A percentile compares a stretch with the other conserved stretches of the same genome.
phyloP scores from a whole-genome alignment of 2,113 vertebrate species.

The Siphamia tubifer region DNA sequence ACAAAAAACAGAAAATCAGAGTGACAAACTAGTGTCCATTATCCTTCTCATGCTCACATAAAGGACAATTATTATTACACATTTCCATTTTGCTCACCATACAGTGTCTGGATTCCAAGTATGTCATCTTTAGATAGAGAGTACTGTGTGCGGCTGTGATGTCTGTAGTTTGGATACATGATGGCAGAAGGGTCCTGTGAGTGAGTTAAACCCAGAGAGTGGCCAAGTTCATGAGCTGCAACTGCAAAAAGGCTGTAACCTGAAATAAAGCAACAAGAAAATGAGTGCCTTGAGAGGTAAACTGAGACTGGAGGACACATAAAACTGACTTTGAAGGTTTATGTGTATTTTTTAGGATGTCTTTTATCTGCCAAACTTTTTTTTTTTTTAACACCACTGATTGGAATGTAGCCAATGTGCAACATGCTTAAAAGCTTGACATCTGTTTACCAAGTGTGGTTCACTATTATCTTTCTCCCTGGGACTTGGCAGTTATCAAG shows the following conservation, averaged over 20 bases:
- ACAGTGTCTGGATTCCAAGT: constrained; percentile 79
- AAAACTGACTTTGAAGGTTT: no score
- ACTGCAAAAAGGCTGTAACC: constrained; percentile 75
- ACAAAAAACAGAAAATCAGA: no score
- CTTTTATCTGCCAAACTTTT: no score
- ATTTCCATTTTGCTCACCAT: constrained; percentile 31
- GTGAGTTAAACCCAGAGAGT: constrained; percentile 79
- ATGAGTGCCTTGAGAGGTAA: not conserved
- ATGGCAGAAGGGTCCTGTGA: constrained; percentile 76
- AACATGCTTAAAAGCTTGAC: no score
- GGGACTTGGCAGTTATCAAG: no score
- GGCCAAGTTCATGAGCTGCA: constrained; percentile 82
- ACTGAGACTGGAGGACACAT: not conserved
- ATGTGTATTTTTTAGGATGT: no score
- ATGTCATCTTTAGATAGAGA: constrained; percentile 76
- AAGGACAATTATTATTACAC: not conserved
- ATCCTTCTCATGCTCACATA: no score
- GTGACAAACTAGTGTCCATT: no score
- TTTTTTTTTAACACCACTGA: no score
- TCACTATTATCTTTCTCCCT: no score
- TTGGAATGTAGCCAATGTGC: no score
- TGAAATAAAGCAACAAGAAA: constrained; percentile 39
- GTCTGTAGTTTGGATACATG: constrained; percentile 82
- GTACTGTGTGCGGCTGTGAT: constrained; percentile 66
- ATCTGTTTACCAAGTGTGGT: no score